These are phyloP conservation scores for Dromococcyx pavoninus DNA, from an alignment of 2,797 vertebrate genomes.

Conservation along the genomic window DNA sequence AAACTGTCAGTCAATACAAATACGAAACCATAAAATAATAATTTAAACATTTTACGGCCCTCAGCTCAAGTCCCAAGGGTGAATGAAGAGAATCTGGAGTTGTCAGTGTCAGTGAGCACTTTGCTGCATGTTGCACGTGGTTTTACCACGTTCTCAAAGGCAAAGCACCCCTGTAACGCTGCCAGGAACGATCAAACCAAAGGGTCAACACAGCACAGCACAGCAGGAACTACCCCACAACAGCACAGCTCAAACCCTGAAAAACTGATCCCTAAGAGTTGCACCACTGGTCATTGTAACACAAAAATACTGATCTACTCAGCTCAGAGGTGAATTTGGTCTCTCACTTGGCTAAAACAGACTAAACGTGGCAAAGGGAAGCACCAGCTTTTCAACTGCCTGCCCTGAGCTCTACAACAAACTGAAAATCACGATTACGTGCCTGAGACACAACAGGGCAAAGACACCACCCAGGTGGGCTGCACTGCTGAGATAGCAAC, in stretches of 20 bases:
- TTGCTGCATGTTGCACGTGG: not conserved
- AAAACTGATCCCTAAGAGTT: not conserved
- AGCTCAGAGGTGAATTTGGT: not conserved
- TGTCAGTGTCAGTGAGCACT: not conserved
- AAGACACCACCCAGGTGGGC: not conserved
- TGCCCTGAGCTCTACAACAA: not conserved
- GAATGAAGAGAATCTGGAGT: not conserved
- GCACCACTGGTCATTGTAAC: not conserved
- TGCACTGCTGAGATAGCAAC: not conserved
- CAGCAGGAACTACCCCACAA: fast-evolving
- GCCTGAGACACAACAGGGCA: not conserved
- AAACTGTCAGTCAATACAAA: not conserved
- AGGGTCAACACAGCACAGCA: not conserved
- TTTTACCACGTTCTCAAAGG: not conserved
- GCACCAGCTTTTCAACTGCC: not conserved
- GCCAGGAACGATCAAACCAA: not conserved
- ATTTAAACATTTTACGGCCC: not conserved
- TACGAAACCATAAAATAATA: not conserved
- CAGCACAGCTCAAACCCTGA: too few relatives aligned
- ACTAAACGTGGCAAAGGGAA: not conserved
- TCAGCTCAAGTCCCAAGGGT: not conserved
- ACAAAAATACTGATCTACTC: not conserved
- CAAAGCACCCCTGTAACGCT: not conserved
- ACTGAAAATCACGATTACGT: not conserved
- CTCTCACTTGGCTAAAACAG: not conserved